Evolutionary conservation across 1,140 invertebrate species (phyloP).

Genomic region (Leguminivora glycinivorella): DNA sequence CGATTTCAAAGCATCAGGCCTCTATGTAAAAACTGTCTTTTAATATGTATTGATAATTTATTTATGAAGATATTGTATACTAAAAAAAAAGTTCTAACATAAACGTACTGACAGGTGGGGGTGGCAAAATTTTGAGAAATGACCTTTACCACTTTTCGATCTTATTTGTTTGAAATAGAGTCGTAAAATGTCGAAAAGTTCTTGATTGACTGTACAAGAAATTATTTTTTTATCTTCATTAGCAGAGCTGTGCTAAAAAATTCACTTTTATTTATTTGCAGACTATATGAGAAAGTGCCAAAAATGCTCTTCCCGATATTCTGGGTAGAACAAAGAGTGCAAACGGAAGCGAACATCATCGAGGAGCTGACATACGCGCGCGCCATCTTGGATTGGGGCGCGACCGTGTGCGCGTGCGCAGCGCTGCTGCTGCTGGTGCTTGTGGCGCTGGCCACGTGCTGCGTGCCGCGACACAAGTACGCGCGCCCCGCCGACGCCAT

Average conservation of each 20-base stretch:
- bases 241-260: neutral
- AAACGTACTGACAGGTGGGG: too few relatives aligned
- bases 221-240: neutral
- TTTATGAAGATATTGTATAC: too few relatives aligned
- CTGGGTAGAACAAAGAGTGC: slow-evolving; percentile 87
- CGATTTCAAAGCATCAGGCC: too few relatives aligned
- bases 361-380: slow-evolving; percentile 59
- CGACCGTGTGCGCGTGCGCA: slow-evolving; percentile 53
- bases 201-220: too few relatives aligned
- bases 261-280: slow-evolving; percentile 58
- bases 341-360: slow-evolving; percentile 78
- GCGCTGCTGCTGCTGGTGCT: slow-evolving; percentile 49
- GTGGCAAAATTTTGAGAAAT: too few relatives aligned
- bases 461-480: slow-evolving; percentile 46
- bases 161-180: too few relatives aligned
- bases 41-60: too few relatives aligned
- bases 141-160: too few relatives aligned
- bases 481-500: slow-evolving; percentile 37
- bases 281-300: slow-evolving; percentile 83
- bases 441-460: slow-evolving; percentile 50
- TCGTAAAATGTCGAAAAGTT: too few relatives aligned
- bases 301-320: slow-evolving; percentile 86
- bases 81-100: too few relatives aligned
- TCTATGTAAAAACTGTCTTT: too few relatives aligned
- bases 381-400: slow-evolving; percentile 64